Evolutionary conservation across 1,140 invertebrate genomes (phyloP), one percentile per base, ranked within the genome.

Genomic region (Calliphora vicina): DNA sequence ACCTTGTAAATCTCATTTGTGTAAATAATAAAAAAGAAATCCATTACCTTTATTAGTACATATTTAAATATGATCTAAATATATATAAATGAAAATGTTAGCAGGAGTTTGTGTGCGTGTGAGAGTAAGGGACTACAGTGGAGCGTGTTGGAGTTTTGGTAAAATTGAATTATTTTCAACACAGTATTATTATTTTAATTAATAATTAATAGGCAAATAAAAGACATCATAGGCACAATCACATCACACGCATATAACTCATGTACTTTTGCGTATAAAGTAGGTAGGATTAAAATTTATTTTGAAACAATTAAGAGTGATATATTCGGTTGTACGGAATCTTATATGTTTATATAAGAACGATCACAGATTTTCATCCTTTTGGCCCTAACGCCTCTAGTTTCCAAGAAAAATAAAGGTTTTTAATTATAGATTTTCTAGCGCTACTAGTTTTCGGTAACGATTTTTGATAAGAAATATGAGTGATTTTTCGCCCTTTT

Each of bases 151-250:
- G 23, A 67, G 61, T 67, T 57, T 67, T 67, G 61, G 9, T 67
- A 67, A 67, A 67, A 67, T 67, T 67, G n/a, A 67, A 25, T 67
- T 67, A 67, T 67, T 23, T 67, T 20, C 61, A 20, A 67, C 61
- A 67, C 61, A 67, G n/a, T 20, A 25, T 67, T 67, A 67, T 67
- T 67, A 67, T 67, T 67, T 67, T 67, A 67, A 67, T 67, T 67
- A 67, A 67, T 67, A 67, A 67, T 67, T 67, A 67, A 67, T 67
- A 67, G 61, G 61, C 61, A 67, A 23, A 67, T 67, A 67, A 67
- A 67, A 67, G 61, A 20, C 61, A 57, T 57, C 35, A 67, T 23
- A 67, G 61, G 25, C 6, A 67, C n/a, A 67, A 67, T 67, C 61
- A 67, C 57, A 67, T 15, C 50, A 57, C 50, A 57, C n/a, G 15